These are phyloP conservation scores for Halictus quadricinctus DNA, from an alignment of 2,888 invertebrate genomes.

Conservation along the genomic window DNA sequence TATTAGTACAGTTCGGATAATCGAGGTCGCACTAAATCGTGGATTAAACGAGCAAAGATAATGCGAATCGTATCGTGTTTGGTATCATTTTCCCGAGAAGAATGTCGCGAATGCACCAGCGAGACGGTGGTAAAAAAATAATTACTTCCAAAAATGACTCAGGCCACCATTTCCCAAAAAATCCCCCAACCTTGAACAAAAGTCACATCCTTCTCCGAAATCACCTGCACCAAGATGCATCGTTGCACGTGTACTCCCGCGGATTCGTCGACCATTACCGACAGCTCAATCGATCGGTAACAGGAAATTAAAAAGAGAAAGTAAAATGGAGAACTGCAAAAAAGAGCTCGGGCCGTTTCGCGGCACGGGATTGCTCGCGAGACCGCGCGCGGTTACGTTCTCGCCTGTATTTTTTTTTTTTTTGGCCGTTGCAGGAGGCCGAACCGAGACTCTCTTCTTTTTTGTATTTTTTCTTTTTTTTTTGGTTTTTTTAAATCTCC, in stretches of 20 bases:
- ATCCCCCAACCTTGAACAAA: too few relatives aligned
- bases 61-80: too few relatives aligned
- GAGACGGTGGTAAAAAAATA: too few relatives aligned
- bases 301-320: neutral
- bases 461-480: neutral
- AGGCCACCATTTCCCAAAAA: too few relatives aligned
- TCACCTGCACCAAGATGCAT: neutral
- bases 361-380: neutral
- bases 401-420: neutral
- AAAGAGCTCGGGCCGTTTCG: neutral
- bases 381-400: neutral
- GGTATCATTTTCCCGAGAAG: too few relatives aligned
- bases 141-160: too few relatives aligned
- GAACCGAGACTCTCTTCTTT: neutral
- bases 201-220: neutral
- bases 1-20: too few relatives aligned
- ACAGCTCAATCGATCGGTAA: neutral
- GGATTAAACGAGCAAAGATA: too few relatives aligned
- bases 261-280: neutral
- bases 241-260: neutral
- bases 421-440: conserved; percentile 5
- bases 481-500: neutral
- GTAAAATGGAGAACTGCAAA: neutral
- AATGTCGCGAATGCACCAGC: too few relatives aligned
- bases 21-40: too few relatives aligned